These are phyloP conservation scores for Oenanthe oenanthe DNA, from an alignment of 2,113 vertebrate species.

Conservation along the genomic window DNA sequence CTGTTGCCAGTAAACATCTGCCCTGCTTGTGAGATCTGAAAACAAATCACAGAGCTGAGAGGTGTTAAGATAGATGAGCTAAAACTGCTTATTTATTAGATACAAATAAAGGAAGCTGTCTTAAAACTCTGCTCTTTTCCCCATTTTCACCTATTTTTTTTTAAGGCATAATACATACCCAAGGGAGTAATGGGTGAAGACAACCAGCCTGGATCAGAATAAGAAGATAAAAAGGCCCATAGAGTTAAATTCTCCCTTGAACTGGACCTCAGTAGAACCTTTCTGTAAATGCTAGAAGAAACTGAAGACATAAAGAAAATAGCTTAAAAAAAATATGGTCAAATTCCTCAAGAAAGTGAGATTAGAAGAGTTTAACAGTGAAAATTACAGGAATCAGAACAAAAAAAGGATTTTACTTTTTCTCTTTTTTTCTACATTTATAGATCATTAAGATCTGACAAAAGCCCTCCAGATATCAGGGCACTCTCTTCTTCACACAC, in stretches of 20 bases:
- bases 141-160: neutral
- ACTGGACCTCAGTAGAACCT: neutral
- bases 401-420: neutral
- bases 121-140: neutral
- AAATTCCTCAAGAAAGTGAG: neutral
- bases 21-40: neutral
- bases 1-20: neutral
- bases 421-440: neutral
- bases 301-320: neutral
- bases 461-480: neutral
- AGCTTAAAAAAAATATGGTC: neutral
- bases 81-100: neutral
- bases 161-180: neutral
- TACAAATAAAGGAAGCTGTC: neutral
- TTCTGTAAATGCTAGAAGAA: neutral
- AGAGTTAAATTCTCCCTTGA: neutral
- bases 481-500: neutral
- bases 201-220: neutral
- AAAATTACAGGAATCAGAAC: neutral
- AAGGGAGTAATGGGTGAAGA: neutral
- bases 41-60: neutral
- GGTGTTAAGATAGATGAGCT: neutral
- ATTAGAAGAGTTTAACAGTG: neutral
- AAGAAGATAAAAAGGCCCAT: neutral
- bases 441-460: neutral